Evolutionary conservation across 2,888 invertebrate genomes (phyloP), one percentile per base, ranked within the genome.

Genomic region (Hypolimnas misippus): DNA sequence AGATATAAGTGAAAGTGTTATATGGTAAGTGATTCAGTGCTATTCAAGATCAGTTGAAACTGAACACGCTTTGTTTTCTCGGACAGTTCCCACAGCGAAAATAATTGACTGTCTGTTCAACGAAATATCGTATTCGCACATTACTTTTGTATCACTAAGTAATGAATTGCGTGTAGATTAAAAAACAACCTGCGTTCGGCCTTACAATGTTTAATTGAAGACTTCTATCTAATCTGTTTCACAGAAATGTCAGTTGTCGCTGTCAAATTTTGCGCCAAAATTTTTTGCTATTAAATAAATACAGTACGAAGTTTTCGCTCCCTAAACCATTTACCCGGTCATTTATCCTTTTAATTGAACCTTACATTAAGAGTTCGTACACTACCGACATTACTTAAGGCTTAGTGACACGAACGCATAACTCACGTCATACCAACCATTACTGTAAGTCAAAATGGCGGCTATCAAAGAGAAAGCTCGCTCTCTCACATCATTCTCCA

Each of bases 361-460:
- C 72, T 72, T 71, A 70, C 82, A 84, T 82, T 83, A 83, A 82
- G 80, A 77, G 79, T 79, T 76, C 73, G 72, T 74, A 77, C 74
- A 81, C 82, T 82, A 80, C 82, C 81, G 73, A 83, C 87, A 87
- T 88, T 86, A 87, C 79, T 89, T 86, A 85, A 81, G 78, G 76
- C 73, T 69, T 77, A 85, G 83, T 84, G 87, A 88, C 87, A 84
- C 79, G 82, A 77, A 76, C 82, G 74, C 84, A 90, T 90, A 87
- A 87, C 79, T 91, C 89, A 89, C 80, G 82, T 81, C 84, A 80
- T 76, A 77, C 73, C 74, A 72, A 74, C 87, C 84, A 89, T 90
- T 89, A 87, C 81, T 83, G 86, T 88, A 90, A 87, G 82, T 91
- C 87, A 91, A 89, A 91, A 89, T 87, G 86, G 89, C 91, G 90